phyloP scores from a whole-genome alignment of 2,113 vertebrate species.

The Pygoscelis adeliae region DNA sequence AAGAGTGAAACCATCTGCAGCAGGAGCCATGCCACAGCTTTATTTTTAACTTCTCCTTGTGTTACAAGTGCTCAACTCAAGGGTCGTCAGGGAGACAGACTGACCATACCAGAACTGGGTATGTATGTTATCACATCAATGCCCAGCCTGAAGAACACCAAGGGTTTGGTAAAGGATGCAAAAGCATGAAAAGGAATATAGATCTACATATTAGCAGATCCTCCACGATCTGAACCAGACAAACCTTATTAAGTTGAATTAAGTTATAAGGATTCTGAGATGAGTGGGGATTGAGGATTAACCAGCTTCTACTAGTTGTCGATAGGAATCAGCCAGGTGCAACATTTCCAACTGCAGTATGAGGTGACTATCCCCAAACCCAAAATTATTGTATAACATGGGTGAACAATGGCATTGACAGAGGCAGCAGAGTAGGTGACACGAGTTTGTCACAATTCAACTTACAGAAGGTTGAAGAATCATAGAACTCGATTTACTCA shows the following conservation, averaged over 20 bases:
- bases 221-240: not conserved
- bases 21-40: not conserved
- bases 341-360: accelerated
- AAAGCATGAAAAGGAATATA: not conserved
- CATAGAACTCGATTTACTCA: not conserved
- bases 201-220: not conserved
- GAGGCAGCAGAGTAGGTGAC: not conserved
- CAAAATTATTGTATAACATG: accelerated
- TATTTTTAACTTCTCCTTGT: not conserved
- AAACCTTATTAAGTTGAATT: not conserved
- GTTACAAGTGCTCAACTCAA: not conserved
- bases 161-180: not conserved
- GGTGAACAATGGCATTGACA: not conserved
- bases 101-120: not conserved
- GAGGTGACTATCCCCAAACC: not conserved
- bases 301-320: not conserved
- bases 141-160: not conserved
- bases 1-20: conserved; percentile 48
- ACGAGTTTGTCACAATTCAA: not conserved
- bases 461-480: not conserved
- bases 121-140: accelerated
- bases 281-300: not conserved
- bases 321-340: accelerated
- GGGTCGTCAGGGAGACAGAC: not conserved
- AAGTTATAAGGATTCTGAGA: not conserved